phyloP scores from a whole-genome alignment of 2,113 vertebrate species.

The Serilophus lunatus region DNA sequence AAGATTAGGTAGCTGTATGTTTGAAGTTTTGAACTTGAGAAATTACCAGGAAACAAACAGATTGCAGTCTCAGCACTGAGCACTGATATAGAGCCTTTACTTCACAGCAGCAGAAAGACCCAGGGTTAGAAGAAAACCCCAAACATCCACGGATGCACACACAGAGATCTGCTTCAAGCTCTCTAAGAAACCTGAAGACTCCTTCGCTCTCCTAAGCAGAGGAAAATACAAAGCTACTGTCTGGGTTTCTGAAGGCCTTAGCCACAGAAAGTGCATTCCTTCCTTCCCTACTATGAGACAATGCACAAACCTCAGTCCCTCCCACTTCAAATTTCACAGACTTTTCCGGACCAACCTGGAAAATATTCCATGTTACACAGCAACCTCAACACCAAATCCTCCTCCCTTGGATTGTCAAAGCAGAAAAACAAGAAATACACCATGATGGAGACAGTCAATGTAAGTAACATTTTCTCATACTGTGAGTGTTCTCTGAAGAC shows the following conservation, averaged over 20 bases:
- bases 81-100: neutral
- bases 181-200: neutral
- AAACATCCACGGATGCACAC: neutral
- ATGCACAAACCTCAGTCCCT: neutral
- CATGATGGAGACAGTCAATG: neutral
- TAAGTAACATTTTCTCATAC: neutral
- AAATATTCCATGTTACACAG: neutral
- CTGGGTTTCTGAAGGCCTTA: neutral
- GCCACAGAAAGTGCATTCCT: neutral
- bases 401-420: neutral
- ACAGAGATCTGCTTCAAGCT: neutral
- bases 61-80: neutral
- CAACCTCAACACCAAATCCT: rapidly evolving
- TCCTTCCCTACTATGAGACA: neutral
- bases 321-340: neutral
- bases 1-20: neutral
- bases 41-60: neutral
- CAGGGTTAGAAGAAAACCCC: neutral
- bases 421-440: neutral
- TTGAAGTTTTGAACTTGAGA: neutral
- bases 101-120: neutral
- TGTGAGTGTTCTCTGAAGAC: neutral
- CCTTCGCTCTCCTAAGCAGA: neutral
- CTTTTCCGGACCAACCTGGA: neutral
- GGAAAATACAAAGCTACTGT: neutral